Evolutionary conservation across 1,140 invertebrate genomes (phyloP), one percentile per base, ranked within the genome.

Genomic region (Anadara kagoshimensis): DNA sequence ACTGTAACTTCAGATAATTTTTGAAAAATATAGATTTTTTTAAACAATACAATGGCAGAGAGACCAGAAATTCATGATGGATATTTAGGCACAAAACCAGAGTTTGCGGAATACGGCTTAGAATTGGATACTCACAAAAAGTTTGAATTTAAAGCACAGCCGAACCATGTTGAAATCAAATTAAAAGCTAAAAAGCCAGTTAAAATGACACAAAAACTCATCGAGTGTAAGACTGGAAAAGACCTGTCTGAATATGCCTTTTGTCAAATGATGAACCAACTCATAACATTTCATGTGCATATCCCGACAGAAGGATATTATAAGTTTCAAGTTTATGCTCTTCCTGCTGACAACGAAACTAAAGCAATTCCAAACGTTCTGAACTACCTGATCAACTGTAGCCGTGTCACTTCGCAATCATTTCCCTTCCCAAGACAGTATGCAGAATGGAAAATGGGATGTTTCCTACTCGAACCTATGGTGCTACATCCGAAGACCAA

Each of bases 381-480:
- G 78, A 87, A 87, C 78, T 87, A 87, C 64, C 62, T 87, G 64
- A 83, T 87, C 49, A 61, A 85, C 44, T 75, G 78, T 44, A 69
- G 49, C 0, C 57, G 63, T 44, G 68, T 45, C 22, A 36, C 45
- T 20, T 56, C 61, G 14, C 58, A 78, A 3, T 77, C 78, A 3
- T 65, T 70, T 26, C 75, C 81, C 14, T 88, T 76, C 80, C 86
- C 86, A 12, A 81, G 83, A 68, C 86, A 87, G 78, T 88, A 83
- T 63, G 82, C 80, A 26, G 85, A 85, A 54, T 88, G 86, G 86
- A 86, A 86, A 67, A 83, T 87, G 20, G 86, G 85, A 5, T 88
- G 86, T 66, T 85, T 73, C 72, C 78, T 88, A 26, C 76, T 69
- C 53, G 78, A 78, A 16, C 86, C 86, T 3, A n/a, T 82, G n/a